Base-by-base conservation (phyloP, 1,140 invertebrate species). In the Drosophila pandora region DNA sequence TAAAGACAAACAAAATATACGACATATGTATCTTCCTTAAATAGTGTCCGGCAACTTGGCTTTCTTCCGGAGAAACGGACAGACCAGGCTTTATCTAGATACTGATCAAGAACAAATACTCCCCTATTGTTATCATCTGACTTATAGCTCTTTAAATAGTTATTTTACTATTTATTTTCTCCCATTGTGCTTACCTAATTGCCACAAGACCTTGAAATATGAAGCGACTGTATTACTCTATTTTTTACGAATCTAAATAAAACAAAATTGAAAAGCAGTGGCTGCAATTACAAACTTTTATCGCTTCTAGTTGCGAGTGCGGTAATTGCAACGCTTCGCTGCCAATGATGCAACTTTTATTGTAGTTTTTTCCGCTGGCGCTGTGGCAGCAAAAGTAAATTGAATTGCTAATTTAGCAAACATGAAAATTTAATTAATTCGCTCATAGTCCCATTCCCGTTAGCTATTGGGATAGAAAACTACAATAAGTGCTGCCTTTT, bases 381-480 rank as follows among this genome's bases (percentile, higher is more conserved):
- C 12, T 22, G 47, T 37, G 28, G 65, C 62, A 50, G 58, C 59
- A 50, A 63, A 76, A 59, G 50, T 58, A 47, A 79, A 78, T 82
- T 83, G 60, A 78, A 82, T 82, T 82, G 48, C 73, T 82, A 78
- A 82, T 82, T 69, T 75, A 71, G 60, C 78, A 50, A 71, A 75
- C 70, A 75, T 75, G 57, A 55, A 79, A 79, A 70, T 67, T 75
- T 67, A 74, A 82, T 78, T 74, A 83, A 75, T 63, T 50, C 63
- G 25, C 25, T 28, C 25, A 6, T 28, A 28, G 5, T 4, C 25
- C 25, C 60, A 50, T 80, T 60, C n/a, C 41, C 41, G n/a, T 43
- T 21, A 43, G 10, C 41, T 17, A 2, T 43, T 43, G 13, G 8
- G 17, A 43, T 7, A 17, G 41, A 43, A 43, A 7, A 12, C 10